A percentile compares a stretch with the other conserved stretches of the same genome.
phyloP scores from a whole-genome alignment of 2,113 vertebrate genomes.

The Hipposideros armiger region DNA sequence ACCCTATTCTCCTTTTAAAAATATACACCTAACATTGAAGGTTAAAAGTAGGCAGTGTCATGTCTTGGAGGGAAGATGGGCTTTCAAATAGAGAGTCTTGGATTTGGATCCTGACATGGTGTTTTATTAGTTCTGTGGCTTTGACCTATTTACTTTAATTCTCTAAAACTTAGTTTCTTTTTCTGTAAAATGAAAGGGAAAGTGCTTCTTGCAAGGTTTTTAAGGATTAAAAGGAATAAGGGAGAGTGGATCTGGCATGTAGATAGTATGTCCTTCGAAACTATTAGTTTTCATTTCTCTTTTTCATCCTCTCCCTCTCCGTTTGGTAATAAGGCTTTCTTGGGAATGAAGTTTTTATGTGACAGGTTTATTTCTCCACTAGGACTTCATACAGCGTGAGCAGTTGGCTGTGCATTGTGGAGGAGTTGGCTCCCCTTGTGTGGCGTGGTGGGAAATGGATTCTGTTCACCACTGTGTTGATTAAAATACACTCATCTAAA shows the following conservation, averaged over 20 bases:
- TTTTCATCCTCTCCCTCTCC: background rate
- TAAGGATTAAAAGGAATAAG: background rate
- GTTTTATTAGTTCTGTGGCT: slow-evolving; percentile 32
- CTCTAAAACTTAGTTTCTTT: slow-evolving; percentile 39
- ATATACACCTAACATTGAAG: background rate
- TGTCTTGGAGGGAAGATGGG: background rate
- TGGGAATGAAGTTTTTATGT: slow-evolving; percentile 48
- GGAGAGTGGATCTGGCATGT: slow-evolving; percentile 32
- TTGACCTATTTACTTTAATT: background rate
- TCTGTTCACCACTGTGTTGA: background rate
- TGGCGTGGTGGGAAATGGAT: background rate
- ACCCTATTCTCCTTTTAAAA: background rate
- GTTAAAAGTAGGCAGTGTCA: background rate
- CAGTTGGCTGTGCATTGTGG: rapidly evolving
- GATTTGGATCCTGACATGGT: background rate
- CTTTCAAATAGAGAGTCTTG: background rate
- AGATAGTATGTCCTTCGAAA: background rate
- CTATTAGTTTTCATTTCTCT: background rate
- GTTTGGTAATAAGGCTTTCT: slow-evolving; percentile 35
- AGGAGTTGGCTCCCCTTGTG: background rate
- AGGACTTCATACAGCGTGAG: background rate
- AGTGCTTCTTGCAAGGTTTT: background rate
- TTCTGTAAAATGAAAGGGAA: slow-evolving; percentile 41
- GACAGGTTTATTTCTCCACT: slow-evolving; percentile 60
- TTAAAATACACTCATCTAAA: background rate